These are phyloP conservation scores for Zaprionus nigranus DNA, from an alignment of 1,140 invertebrate species.

Conservation along the genomic window DNA sequence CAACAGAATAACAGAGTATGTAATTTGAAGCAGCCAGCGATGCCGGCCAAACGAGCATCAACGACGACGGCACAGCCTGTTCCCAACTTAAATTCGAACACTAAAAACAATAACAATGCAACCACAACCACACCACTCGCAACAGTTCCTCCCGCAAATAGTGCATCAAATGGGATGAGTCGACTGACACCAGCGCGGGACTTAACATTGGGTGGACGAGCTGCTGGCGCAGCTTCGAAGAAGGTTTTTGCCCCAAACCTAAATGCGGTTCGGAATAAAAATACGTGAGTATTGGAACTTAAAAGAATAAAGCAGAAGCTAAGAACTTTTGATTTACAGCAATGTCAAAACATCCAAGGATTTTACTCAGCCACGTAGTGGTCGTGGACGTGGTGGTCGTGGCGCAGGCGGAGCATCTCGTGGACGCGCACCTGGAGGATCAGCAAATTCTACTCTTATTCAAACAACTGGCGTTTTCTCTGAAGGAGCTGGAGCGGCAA, in stretches of 20 bases:
- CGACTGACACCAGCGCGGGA: conserved; percentile 85
- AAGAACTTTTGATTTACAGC: conserved; percentile 19
- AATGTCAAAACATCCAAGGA: conserved; percentile 82
- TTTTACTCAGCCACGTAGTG: conserved; percentile 61
- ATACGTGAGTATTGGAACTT: conserved; percentile 63
- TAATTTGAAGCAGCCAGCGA: conserved; percentile 15
- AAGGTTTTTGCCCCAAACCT: conserved; percentile 80
- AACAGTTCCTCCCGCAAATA: conserved; percentile 27
- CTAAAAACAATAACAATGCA: conserved; percentile 26
- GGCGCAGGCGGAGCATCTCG: conserved; percentile 48
- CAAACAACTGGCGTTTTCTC: conserved; percentile 80
- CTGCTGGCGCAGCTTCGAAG: conserved; percentile 47
- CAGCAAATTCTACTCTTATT: conserved; percentile 66
- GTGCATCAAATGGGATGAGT: conserved; percentile 56
- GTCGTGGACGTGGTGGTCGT: conserved; percentile 41
- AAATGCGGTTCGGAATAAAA: conserved; percentile 81
- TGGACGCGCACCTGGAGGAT: conserved; percentile 55
- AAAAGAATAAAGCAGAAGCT: too few species aligned
- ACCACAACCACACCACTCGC: conserved; percentile 9
- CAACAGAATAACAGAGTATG: neutral
- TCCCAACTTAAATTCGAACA: neutral
- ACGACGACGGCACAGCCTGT: conserved; percentile 33
- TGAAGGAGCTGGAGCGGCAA: conserved; percentile 72
- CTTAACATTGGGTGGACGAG: conserved; percentile 85
- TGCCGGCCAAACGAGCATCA: conserved; percentile 64